A percentile compares a stretch with the other conserved stretches of the same genome.
phyloP scores from a whole-genome alignment of 2,888 invertebrate species.

The Nemotelus nigrinus region DNA sequence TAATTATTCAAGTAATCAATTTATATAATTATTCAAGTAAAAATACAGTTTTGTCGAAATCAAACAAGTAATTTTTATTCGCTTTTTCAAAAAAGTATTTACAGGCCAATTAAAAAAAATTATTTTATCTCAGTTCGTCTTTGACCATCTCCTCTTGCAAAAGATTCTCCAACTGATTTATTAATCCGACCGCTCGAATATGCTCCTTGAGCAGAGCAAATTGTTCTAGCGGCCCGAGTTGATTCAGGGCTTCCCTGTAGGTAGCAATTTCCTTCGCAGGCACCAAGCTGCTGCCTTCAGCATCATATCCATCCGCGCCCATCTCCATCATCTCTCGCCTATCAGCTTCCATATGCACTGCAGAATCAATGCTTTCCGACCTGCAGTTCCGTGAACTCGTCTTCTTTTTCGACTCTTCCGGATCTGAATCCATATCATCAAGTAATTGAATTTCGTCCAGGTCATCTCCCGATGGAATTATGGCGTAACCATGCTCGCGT shows the following conservation, averaged over 20 bases:
- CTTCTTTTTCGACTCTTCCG: no score
- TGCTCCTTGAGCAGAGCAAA: conserved; percentile 32
- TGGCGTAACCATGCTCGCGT: not conserved
- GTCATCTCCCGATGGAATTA: not conserved
- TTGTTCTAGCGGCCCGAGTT: conserved; percentile 41
- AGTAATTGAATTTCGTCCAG: not conserved
- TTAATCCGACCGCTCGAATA: conserved; percentile 38
- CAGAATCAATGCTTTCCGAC: conserved; percentile 9
- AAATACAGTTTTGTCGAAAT: no score
- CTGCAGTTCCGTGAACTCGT: not conserved
- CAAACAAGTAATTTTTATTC: no score
- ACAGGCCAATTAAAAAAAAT: no score
- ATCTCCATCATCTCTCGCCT: no score
- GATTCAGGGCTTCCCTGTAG: conserved; percentile 24
- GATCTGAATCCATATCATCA: not conserved
- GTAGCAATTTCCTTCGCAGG: not conserved
- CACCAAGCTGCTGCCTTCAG: not conserved
- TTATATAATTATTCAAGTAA: no score
- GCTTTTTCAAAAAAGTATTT: no score
- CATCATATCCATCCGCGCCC: not conserved
- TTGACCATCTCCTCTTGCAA: conserved; percentile 24
- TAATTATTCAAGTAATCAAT: no score
- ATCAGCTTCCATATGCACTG: not conserved
- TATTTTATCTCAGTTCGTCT: not conserved
- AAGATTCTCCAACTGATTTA: conserved; percentile 41